Evolutionary conservation across 2,888 invertebrate genomes (phyloP).

Genomic region (Agrochola lota): DNA sequence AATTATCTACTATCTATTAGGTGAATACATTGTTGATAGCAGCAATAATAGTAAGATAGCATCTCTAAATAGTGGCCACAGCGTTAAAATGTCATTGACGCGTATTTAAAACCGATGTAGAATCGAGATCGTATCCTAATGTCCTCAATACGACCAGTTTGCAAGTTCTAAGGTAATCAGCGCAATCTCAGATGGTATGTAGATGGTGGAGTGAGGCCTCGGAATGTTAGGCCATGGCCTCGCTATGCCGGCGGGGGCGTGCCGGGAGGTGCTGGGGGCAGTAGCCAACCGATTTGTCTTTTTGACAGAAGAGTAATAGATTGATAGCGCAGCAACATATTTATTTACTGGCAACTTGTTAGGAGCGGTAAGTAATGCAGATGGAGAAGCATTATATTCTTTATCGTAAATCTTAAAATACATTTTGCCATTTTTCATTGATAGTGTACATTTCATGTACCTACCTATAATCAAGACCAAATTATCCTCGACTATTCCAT

Average conservation of each 20-base stretch:
- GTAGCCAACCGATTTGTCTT: conserved; percentile 53
- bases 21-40: conserved; percentile 45
- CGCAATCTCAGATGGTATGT: conserved; percentile 72
- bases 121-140: conserved; percentile 70
- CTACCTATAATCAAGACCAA: conserved; percentile 1
- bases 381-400: not conserved
- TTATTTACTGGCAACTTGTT: conserved; percentile 31
- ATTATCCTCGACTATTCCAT: conserved; percentile 10
- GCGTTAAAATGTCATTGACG: conserved; percentile 61
- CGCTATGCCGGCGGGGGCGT: conserved; percentile 39
- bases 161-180: conserved; percentile 73
- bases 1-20: conserved; percentile 47
- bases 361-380: not conserved
- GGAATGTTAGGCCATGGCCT: conserved; percentile 65
- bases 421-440: conserved; percentile 4
- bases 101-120: conserved; percentile 62
- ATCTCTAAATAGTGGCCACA: conserved; percentile 44
- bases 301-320: conserved; percentile 56
- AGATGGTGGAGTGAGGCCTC: conserved; percentile 59
- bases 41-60: conserved; percentile 45
- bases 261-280: conserved; percentile 42
- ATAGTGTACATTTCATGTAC: not conserved
- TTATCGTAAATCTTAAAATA: conserved; percentile 16
- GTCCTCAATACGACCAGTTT: conserved; percentile 76
- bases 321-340: conserved; percentile 35